A percentile compares a stretch with the other conserved stretches of the same genome.
These are phyloP conservation scores for Helicorthomorpha holstii DNA, from an alignment of 1,140 invertebrate species.

Conservation along the genomic window DNA sequence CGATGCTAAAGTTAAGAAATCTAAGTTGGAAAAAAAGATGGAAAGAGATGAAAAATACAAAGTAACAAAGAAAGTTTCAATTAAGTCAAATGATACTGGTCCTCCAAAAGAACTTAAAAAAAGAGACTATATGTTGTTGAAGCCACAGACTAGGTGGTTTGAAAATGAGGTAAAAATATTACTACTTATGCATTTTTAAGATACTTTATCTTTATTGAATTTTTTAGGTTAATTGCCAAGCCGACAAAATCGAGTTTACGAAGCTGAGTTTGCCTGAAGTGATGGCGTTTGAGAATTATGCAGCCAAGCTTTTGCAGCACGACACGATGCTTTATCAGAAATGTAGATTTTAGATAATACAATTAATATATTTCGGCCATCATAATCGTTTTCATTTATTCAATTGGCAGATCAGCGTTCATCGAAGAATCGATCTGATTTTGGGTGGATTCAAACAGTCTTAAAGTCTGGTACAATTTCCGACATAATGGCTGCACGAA, in stretches of 20 bases:
- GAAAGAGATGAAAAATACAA: not conserved
- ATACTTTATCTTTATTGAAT: no score
- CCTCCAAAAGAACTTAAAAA: not conserved
- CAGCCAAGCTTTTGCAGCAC: not conserved
- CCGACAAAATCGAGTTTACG: no score
- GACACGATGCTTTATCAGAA: not conserved
- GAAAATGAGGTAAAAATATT: not conserved
- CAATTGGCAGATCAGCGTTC: not conserved
- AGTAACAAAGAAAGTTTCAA: not conserved
- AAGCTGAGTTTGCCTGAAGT: no score
- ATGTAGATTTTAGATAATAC: not conserved
- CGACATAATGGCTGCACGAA: constrained; percentile 72
- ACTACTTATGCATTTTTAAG: not conserved
- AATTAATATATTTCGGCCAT: no score
- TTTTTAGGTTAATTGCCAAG: no score
- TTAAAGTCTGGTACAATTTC: constrained; percentile 57
- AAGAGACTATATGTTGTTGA: not conserved
- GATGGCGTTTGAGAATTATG: not conserved
- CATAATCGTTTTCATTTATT: not conserved
- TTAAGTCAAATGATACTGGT: not conserved
- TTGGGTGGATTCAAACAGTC: constrained; percentile 57
- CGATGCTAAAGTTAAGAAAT: not conserved
- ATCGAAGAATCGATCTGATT: not conserved
- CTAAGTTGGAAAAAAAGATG: not conserved
- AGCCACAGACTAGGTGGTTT: not conserved